Evolutionary conservation across 1,140 invertebrate species (phyloP).

Genomic region (Goniozus legneri): DNA sequence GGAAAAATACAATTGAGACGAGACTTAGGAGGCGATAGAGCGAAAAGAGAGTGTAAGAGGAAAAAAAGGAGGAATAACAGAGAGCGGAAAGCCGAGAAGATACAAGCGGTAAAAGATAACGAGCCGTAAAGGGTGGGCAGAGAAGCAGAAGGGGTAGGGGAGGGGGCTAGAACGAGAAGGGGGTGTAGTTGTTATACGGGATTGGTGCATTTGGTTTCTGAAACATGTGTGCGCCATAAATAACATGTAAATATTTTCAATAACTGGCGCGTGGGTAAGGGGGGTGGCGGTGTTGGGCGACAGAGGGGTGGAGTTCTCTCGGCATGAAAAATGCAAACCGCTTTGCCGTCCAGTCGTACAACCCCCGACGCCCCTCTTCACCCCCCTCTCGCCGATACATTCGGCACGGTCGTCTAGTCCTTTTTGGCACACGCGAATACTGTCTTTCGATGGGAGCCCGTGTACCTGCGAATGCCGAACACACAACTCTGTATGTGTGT

Average conservation of each 20-base stretch:
- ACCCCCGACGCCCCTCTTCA: conserved; percentile 5
- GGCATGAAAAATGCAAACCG: conserved; percentile 49
- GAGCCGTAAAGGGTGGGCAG: conserved; percentile 4
- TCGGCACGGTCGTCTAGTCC: too few species aligned
- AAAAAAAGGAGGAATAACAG: not conserved
- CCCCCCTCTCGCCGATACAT: not conserved
- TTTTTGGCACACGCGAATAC: too few species aligned
- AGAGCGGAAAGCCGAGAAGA: not conserved
- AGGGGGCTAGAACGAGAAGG: conserved; percentile 4
- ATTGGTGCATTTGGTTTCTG: conserved; percentile 35
- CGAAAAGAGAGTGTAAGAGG: conserved; percentile 10
- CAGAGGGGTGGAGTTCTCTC: too few species aligned
- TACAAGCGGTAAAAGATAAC: too few species aligned
- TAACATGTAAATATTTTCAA: conserved; percentile 53
- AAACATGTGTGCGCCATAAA: conserved; percentile 47
- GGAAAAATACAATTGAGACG: too few species aligned
- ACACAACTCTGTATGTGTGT: too few species aligned
- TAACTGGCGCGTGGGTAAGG: conserved; percentile 43
- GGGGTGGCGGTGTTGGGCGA: too few species aligned
- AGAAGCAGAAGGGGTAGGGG: not conserved
- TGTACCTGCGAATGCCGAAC: too few species aligned
- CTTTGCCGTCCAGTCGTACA: conserved; percentile 37
- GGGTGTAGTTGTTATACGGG: conserved; percentile 14
- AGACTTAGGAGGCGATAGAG: conserved; percentile 10
- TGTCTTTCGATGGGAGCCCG: conserved; percentile 46